phyloP scores from a whole-genome alignment of 2,888 invertebrate species.

The Hypercompe scribonia region DNA sequence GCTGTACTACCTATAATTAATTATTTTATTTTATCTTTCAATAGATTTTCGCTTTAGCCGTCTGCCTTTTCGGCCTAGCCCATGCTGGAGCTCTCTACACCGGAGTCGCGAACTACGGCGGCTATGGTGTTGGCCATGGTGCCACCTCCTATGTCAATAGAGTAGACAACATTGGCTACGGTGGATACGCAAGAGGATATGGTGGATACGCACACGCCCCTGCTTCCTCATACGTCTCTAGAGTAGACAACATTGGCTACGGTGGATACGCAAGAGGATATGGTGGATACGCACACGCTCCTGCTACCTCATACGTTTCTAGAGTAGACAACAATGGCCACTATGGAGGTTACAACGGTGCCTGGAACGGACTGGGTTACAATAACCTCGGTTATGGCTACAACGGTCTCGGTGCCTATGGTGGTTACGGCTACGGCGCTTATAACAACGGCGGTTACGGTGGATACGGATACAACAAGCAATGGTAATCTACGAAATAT shows the following conservation, averaged over 20 bases:
- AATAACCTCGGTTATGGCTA: slow-evolving; percentile 27
- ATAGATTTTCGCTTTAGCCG: slow-evolving; percentile 60
- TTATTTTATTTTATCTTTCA: slow-evolving; percentile 16
- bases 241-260: background rate
- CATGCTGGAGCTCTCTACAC: slow-evolving; percentile 58
- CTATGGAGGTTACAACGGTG: slow-evolving; percentile 5
- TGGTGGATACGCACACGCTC: slow-evolving; percentile 16
- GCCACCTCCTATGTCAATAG: background rate
- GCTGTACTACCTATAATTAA: background rate
- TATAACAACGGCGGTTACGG: slow-evolving; percentile 29
- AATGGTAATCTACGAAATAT: slow-evolving; percentile 39
- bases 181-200: background rate
- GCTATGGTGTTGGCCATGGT: slow-evolving; percentile 25
- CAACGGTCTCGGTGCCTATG: slow-evolving; percentile 29
- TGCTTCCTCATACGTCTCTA: slow-evolving; percentile 37
- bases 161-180: background rate
- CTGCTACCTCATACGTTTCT: slow-evolving; percentile 40
- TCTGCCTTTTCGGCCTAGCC: slow-evolving; percentile 65
- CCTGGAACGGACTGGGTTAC: slow-evolving; percentile 21
- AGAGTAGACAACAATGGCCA: background rate
- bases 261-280: slow-evolving; percentile 12
- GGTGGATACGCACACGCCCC: slow-evolving; percentile 29
- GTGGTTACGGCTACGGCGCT: slow-evolving; percentile 27
- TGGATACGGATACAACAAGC: slow-evolving; percentile 35
- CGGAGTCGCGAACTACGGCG: slow-evolving; percentile 33